Conservation (phyloP, 2,797 vertebrate species). For the Halcyon leucocephala region DNA sequence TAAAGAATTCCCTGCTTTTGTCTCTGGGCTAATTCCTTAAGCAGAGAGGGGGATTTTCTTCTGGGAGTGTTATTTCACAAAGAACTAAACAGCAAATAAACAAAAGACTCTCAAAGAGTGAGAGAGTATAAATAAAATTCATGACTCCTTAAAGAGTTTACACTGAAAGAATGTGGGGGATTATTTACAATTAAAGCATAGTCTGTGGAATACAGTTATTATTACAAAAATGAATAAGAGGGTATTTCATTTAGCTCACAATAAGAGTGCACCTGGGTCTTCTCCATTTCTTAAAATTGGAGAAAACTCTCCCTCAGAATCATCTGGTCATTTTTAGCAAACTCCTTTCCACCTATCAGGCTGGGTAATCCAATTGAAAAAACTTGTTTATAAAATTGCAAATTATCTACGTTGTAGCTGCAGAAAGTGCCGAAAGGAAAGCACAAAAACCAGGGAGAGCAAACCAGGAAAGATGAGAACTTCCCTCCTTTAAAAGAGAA, state of each 20-base stretch:
- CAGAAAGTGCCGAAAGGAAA: not conserved
- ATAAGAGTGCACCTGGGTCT: conserved; percentile 77
- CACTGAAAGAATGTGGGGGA: conserved; percentile 84
- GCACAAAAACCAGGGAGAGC: not conserved
- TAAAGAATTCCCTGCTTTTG: conserved; percentile 94
- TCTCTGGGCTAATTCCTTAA: conserved; percentile 95
- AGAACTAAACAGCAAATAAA: conserved; percentile 89
- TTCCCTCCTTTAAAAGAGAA: not conserved
- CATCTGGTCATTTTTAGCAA: not conserved
- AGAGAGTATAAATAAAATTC: conserved; percentile 89
- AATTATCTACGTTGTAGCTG: not conserved
- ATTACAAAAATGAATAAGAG: conserved; percentile 76
- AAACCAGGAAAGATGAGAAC: not conserved
- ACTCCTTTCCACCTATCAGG: not conserved
- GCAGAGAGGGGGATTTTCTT: conserved; percentile 90
- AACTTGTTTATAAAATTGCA: conserved; percentile 12
- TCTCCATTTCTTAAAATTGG: conserved; percentile 46
- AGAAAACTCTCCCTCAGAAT: conserved; percentile 50
- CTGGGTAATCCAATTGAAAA: not conserved
- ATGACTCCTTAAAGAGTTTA: conserved; percentile 90
- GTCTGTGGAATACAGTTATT: conserved; percentile 80
- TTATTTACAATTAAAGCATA: conserved; percentile 86
- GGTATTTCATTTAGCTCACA: conserved; percentile 71
- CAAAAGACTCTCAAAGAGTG: conserved; percentile 87
- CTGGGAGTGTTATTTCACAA: conserved; percentile 88